Evolutionary conservation across 2,888 invertebrate species (phyloP), one percentile per base, ranked within the genome.

Genomic region (Ophraella communa): DNA sequence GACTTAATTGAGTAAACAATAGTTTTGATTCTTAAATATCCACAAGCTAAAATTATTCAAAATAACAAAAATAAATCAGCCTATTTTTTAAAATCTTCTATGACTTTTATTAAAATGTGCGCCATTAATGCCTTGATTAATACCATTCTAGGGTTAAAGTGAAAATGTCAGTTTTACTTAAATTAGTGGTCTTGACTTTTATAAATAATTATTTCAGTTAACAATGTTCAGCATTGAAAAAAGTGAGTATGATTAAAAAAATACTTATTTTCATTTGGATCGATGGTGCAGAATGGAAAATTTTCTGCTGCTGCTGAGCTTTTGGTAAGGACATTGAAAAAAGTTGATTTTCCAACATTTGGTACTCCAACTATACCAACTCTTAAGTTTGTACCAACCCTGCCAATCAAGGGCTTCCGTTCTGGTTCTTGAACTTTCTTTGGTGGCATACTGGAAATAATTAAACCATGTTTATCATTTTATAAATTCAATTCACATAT

Each of bases 201-300:
- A n/a, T n/a, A n/a, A n/a, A n/a, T n/a, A n/a, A n/a, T n/a, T n/a
- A 18, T 17, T 14, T 18, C 5, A 17, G n/a, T 42, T 17, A 42
- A 42, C 42, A 1, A 0, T n/a, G 7, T 8, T 1, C 14, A 14
- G n/a, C 14, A 20, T 11, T 45, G 10, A 21, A 45, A 1, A 2
- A 39, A 39, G 14, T 3, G 5, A 3, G 5, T 39, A 39, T 17
- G 24, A 44, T 39, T 14, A 63, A 77, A 78, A 76, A 74, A 73
- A 90, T 91, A 95, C 96, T 96, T 94, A 96, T 95, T 98, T 89
- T 99, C 98, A 94, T 98, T 98, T 52, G 99, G 99, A 85, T 99
- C 98, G 81, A 99, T 99, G 83, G 99, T 99, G 86, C 99, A 99
- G 87, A 99, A 99, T 0, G 99, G 98, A 81, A 98, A 99, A 82